Conservation (phyloP, 2,113 vertebrate species). For the Axis porcinus region DNA sequence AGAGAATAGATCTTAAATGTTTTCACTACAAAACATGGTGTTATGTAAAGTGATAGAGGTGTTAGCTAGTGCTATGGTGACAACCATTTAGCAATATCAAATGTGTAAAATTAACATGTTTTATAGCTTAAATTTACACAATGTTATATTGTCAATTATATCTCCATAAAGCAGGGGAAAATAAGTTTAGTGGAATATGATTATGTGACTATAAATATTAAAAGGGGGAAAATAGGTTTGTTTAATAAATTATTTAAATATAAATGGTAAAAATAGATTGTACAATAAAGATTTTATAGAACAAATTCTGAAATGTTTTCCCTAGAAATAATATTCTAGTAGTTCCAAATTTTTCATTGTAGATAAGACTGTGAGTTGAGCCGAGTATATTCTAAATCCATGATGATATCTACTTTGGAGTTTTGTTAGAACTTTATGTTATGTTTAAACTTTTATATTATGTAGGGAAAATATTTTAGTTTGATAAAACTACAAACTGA, state of each 20-base stretch:
- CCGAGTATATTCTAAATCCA: neutral
- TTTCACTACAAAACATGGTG: neutral
- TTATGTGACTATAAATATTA: neutral
- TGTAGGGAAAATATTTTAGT: neutral
- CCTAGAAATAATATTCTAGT: neutral
- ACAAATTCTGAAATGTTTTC: neutral
- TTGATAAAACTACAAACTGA: neutral
- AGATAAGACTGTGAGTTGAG: neutral
- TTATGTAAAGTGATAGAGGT: neutral
- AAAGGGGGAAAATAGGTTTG: neutral
- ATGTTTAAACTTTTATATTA: neutral
- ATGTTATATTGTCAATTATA: neutral
- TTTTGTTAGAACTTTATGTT: slow-evolving; percentile 14
- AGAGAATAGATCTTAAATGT: neutral
- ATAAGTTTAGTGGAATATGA: neutral
- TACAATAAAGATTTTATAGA: neutral
- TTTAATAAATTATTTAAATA: neutral
- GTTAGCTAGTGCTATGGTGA: neutral
- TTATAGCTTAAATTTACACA: neutral
- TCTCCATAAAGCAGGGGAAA: neutral
- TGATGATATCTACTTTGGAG: neutral
- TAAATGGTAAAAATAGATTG: neutral
- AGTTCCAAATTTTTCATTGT: neutral
- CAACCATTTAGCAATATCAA: neutral
- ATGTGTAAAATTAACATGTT: neutral